phyloP scores from a whole-genome alignment of 2,113 vertebrate genomes.

The Thalassarche chlororhynchos region DNA sequence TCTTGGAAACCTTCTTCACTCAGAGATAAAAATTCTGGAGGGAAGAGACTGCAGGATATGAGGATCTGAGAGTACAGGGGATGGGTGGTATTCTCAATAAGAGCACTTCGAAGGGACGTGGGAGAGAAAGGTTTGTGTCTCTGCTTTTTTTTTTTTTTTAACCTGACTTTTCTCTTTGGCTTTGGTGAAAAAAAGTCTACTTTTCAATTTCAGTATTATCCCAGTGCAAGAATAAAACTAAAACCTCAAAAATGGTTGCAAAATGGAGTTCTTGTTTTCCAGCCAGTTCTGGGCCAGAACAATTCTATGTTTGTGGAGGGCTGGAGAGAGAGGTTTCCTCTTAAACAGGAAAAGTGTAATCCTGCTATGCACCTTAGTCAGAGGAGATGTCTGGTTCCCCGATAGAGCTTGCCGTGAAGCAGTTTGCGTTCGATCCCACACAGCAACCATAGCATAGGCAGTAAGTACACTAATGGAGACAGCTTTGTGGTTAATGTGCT shows the following conservation, averaged over 20 bases:
- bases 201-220: background rate
- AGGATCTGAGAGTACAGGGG: background rate
- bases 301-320: background rate
- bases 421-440: background rate
- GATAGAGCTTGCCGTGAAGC: background rate
- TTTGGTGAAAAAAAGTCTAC: background rate
- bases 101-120: background rate
- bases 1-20: background rate
- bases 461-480: background rate
- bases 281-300: background rate
- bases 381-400: background rate
- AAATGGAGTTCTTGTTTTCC: background rate
- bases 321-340: background rate
- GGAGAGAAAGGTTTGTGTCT: background rate
- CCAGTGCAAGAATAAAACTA: background rate
- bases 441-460: background rate
- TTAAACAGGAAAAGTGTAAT: background rate
- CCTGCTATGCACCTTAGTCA: background rate
- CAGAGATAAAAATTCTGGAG: background rate
- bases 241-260: background rate
- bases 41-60: background rate
- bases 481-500: slow-evolving; percentile 20
- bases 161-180: background rate
- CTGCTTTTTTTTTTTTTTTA: background rate
- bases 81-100: background rate